Evolutionary conservation across 2,797 vertebrate species (phyloP).

Genomic region (Hipposideros larvatus): DNA sequence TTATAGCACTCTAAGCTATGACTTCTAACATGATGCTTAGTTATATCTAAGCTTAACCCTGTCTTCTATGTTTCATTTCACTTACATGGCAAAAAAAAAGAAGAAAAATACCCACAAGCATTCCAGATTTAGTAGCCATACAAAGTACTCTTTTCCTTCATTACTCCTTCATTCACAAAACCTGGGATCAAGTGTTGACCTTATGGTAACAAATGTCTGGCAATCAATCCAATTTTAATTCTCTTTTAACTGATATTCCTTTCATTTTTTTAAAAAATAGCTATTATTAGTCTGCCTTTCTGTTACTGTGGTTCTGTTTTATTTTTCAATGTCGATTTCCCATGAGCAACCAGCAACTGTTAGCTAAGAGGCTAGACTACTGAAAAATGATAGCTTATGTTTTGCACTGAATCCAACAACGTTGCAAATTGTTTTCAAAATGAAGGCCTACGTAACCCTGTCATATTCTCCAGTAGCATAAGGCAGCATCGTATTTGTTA

Average conservation of each 20-base stretch:
- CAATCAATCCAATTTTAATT: neutral
- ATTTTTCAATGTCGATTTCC: conserved; percentile 35
- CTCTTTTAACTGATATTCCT: neutral
- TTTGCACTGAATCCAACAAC: neutral
- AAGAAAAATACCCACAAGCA: neutral
- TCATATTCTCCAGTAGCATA: conserved; percentile 2
- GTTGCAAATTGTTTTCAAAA: conserved; percentile 48
- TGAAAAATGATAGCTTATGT: neutral
- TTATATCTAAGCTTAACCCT: conserved; percentile 28
- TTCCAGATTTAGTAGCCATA: neutral
- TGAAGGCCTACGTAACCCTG: neutral
- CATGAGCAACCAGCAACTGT: conserved; percentile 42
- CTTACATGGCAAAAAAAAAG: neutral
- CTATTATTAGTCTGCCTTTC: conserved; percentile 49
- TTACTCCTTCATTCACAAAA: neutral
- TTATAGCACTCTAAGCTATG: neutral
- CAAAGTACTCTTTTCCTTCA: neutral
- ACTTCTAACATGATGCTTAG: neutral
- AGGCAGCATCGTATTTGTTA: conserved; percentile 4
- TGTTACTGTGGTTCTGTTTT: conserved; percentile 28
- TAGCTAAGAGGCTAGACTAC: conserved; percentile 49
- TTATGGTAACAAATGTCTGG: neutral
- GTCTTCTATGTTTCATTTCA: conserved; percentile 30
- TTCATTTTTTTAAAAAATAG: neutral
- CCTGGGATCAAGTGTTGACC: neutral